Evolutionary conservation across 2,113 vertebrate genomes (phyloP).

Genomic region (Cyanoderma ruficeps): DNA sequence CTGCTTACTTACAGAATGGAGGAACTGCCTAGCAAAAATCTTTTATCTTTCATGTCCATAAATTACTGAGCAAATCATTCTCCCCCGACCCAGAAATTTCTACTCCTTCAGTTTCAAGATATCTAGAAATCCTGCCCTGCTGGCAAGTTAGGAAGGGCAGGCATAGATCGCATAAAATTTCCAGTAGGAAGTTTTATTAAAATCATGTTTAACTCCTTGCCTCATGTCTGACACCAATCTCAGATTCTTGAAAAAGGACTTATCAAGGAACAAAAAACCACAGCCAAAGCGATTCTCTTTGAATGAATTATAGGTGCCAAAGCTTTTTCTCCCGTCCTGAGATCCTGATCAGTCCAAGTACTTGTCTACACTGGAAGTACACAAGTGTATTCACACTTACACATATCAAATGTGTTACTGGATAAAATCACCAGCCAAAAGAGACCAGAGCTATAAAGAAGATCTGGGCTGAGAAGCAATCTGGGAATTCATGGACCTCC

Average conservation of each 20-base stretch:
- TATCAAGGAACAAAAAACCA: background rate
- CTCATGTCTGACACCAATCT: background rate
- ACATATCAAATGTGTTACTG: background rate
- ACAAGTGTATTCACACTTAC: background rate
- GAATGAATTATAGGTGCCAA: background rate
- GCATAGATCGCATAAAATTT: background rate
- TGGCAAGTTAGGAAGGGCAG: background rate
- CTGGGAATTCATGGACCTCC: background rate
- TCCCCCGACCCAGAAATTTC: background rate
- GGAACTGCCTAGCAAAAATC: background rate
- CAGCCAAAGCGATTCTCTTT: background rate
- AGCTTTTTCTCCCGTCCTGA: background rate
- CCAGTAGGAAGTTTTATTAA: background rate
- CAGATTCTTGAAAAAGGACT: background rate
- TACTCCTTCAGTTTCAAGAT: background rate
- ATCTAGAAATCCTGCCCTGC: background rate
- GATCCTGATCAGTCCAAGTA: background rate
- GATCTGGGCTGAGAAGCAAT: background rate
- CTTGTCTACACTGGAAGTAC: background rate
- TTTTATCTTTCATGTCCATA: background rate
- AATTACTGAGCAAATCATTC: background rate
- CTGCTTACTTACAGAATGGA: background rate
- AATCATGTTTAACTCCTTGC: background rate
- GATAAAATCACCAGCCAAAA: constrained; percentile 35
- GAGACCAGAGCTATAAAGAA: background rate